Evolutionary conservation across 1,140 invertebrate species (phyloP).

Genomic region (Tetragonula clypearis): DNA sequence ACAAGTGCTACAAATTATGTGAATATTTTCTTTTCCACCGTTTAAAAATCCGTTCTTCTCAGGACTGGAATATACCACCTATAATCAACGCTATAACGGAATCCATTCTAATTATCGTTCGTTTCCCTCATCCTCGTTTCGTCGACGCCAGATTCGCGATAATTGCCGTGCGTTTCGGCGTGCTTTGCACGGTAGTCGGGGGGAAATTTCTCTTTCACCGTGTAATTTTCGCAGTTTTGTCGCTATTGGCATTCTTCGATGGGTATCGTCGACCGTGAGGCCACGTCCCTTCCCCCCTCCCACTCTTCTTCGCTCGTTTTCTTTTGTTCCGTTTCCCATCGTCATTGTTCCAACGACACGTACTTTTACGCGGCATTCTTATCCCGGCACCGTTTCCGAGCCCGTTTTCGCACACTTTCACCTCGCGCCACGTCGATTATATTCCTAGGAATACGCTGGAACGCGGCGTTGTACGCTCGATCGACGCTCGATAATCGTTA

Average conservation of each 20-base stretch:
- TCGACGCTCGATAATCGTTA: slow-evolving; percentile 44
- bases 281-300: not conserved
- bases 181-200: slow-evolving; percentile 14
- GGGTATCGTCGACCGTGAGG: not conserved
- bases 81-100: not conserved
- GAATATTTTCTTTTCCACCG: not conserved
- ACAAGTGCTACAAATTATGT: not conserved
- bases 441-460: slow-evolving; percentile 39
- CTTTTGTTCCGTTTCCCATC: slow-evolving; percentile 61
- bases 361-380: slow-evolving; percentile 60
- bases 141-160: not conserved
- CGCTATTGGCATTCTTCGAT: slow-evolving; percentile 44
- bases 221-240: slow-evolving; percentile 41
- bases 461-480: slow-evolving; percentile 18
- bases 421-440: slow-evolving; percentile 47
- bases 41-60: not conserved
- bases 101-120: not conserved
- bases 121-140: not conserved
- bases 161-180: slow-evolving; percentile 11
- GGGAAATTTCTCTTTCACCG: slow-evolving; percentile 51
- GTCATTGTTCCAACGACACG: slow-evolving; percentile 59
- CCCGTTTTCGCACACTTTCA: slow-evolving; percentile 68
- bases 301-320: slow-evolving; percentile 29
- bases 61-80: not conserved
- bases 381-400: slow-evolving; percentile 52